These are phyloP conservation scores for Lissocephala sabroskyi DNA, from an alignment of 2,888 invertebrate species.

Conservation along the genomic window DNA sequence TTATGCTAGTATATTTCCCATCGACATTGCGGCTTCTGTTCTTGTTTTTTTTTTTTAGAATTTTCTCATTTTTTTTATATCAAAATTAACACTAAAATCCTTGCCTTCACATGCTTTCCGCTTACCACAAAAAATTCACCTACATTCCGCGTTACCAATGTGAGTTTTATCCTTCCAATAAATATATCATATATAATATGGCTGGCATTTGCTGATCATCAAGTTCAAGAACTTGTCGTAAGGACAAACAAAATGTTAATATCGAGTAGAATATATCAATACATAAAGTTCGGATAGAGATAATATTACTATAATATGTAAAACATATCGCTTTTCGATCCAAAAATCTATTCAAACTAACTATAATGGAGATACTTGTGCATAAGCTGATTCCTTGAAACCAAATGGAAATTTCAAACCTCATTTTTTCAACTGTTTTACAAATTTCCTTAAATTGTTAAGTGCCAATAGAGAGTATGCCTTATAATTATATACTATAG, in stretches of 20 bases:
- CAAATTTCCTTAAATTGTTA: not conserved
- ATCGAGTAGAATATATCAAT: slow-evolving; percentile 17
- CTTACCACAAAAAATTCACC: slow-evolving; percentile 31
- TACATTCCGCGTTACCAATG: slow-evolving; percentile 18
- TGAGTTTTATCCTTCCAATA: not conserved
- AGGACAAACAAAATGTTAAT: slow-evolving; percentile 14
- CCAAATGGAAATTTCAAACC: no score
- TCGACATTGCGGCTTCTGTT: slow-evolving; percentile 15
- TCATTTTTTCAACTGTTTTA: no score
- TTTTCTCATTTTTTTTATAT: slow-evolving; percentile 12
- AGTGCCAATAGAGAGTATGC: not conserved
- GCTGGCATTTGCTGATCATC: slow-evolving; percentile 57
- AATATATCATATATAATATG: slow-evolving; percentile 33
- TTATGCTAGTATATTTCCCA: slow-evolving; percentile 40
- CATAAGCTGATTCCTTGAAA: no score
- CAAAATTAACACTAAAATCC: slow-evolving; percentile 17
- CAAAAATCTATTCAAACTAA: slow-evolving; percentile 24
- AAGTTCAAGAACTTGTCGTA: no score
- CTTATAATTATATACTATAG: no score
- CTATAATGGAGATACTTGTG: slow-evolving; percentile 8
- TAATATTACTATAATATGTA: slow-evolving; percentile 4
- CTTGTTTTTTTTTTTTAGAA: not conserved
- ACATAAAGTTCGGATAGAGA: not conserved
- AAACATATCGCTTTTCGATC: slow-evolving; percentile 11
- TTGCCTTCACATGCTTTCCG: not conserved